Conservation (phyloP, 2,113 vertebrate genomes). For the Sceloporus undulatus region DNA sequence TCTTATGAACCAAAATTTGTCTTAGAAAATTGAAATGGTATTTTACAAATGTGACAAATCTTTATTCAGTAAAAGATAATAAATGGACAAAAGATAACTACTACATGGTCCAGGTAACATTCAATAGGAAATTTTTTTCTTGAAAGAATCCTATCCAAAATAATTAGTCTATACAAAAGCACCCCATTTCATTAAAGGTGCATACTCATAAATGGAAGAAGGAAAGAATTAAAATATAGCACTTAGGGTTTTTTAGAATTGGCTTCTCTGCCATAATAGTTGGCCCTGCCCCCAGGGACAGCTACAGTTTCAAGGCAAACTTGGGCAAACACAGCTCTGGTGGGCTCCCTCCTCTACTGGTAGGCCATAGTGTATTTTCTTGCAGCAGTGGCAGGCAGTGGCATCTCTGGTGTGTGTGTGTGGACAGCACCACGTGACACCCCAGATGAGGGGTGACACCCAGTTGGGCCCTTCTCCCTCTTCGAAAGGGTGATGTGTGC, state of each 20-base stretch:
- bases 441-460: too few relatives aligned
- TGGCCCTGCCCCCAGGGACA: neutral
- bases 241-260: neutral
- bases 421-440: too few relatives aligned
- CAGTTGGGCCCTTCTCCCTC: too few relatives aligned
- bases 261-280: too few relatives aligned
- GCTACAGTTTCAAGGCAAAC: neutral
- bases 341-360: neutral
- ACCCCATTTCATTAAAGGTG: too few relatives aligned
- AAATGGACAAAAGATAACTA: neutral
- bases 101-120: neutral
- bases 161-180: too few relatives aligned
- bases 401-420: neutral
- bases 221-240: neutral
- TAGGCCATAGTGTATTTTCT: neutral
- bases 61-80: too few relatives aligned
- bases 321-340: neutral
- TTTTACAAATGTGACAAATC: slow-evolving; percentile 18
- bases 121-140: neutral
- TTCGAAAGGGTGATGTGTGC: too few relatives aligned
- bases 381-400: neutral
- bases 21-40: neutral
- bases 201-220: neutral
- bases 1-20: neutral
- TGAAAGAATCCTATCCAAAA: slow-evolving; percentile 4